These are phyloP conservation scores for Zaprionus bogoriensis DNA, from an alignment of 2,888 invertebrate species.

Conservation along the genomic window DNA sequence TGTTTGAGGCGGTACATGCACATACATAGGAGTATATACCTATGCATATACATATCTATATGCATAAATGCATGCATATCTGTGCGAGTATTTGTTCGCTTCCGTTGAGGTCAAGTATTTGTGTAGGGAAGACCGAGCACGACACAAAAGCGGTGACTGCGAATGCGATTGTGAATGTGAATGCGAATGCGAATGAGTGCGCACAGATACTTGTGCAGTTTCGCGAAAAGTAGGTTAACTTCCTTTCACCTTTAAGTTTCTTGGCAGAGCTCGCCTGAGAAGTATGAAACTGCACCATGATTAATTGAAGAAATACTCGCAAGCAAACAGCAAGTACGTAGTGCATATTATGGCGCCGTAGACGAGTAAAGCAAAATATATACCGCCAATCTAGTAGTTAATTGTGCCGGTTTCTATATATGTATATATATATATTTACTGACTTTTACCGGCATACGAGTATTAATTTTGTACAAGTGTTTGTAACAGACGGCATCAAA, in stretches of 20 bases:
- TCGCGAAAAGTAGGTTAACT: constrained; percentile 59
- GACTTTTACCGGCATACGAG: no score
- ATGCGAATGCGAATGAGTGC: constrained; percentile 15
- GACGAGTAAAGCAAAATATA: no score
- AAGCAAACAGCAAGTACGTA: no score
- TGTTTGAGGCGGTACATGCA: not conserved
- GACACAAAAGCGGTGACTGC: not conserved
- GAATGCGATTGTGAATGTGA: constrained; percentile 24
- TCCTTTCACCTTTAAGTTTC: constrained; percentile 41
- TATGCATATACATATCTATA: constrained; percentile 14
- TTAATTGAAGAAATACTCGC: not conserved
- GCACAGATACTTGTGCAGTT: constrained; percentile 15
- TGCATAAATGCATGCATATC: constrained; percentile 19
- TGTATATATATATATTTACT: no score
- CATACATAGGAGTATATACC: not conserved
- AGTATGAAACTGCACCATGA: constrained; percentile 15
- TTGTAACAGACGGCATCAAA: no score
- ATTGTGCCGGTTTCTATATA: no score
- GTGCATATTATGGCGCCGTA: no score
- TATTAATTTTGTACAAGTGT: no score
- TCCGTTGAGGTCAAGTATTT: constrained; percentile 27
- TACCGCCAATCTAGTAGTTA: no score
- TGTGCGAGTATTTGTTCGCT: constrained; percentile 16
- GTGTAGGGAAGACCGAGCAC: constrained; percentile 24
- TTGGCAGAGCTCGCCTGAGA: constrained; percentile 19